Evolutionary conservation across 2,797 vertebrate genomes (phyloP).

Genomic region (Saxicola maurus): DNA sequence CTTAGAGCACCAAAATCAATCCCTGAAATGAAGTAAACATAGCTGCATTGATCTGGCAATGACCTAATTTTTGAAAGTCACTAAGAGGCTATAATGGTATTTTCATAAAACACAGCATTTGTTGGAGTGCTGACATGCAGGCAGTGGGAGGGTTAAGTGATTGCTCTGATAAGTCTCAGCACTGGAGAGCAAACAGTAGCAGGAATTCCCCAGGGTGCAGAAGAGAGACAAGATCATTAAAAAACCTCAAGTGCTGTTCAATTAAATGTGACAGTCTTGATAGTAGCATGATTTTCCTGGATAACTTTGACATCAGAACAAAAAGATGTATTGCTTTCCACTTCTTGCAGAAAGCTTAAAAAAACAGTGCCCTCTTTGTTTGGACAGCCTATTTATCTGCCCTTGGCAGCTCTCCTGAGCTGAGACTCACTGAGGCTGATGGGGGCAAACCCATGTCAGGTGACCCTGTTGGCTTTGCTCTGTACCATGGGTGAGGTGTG

Average conservation of each 20-base stretch:
- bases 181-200: not conserved
- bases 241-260: not conserved
- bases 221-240: not conserved
- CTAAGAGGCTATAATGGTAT: not conserved
- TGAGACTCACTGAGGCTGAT: not conserved
- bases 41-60: constrained; percentile 26
- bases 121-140: not conserved
- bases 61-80: constrained; percentile 36
- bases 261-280: not conserved
- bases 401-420: not conserved
- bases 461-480: not conserved
- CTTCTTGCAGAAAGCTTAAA: not conserved
- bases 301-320: not conserved
- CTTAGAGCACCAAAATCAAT: constrained; percentile 34
- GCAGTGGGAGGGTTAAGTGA: not conserved
- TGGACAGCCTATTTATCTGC: not conserved
- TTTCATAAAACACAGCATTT: constrained; percentile 20
- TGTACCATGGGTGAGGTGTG: not conserved
- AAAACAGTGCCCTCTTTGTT: not conserved
- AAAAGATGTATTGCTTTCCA: not conserved
- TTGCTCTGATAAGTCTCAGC: not conserved
- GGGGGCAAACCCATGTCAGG: not conserved
- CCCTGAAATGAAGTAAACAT: constrained; percentile 17
- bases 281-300: not conserved
- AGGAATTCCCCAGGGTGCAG: not conserved